These are phyloP conservation scores for Diaperis boleti DNA, from an alignment of 2,888 invertebrate genomes.

Conservation along the genomic window DNA sequence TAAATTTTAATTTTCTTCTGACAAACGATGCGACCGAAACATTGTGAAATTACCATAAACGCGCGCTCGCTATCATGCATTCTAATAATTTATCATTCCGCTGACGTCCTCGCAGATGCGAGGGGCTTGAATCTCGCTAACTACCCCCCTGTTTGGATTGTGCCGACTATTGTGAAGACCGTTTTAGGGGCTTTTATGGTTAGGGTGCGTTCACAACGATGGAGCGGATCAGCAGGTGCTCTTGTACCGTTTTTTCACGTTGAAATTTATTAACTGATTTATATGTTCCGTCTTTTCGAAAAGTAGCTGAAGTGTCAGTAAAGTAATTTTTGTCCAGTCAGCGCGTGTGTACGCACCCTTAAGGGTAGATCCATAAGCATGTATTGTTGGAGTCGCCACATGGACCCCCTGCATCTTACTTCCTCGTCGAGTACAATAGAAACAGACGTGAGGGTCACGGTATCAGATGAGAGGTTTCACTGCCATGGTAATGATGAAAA, in stretches of 20 bases:
- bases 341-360: too few relatives aligned
- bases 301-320: too few relatives aligned
- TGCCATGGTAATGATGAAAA: conserved; percentile 22
- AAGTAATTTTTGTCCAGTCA: too few relatives aligned
- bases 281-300: too few relatives aligned
- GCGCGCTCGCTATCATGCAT: conserved; percentile 7
- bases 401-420: conserved; percentile 21
- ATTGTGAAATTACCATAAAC: conserved; percentile 18
- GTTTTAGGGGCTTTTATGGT: too few relatives aligned
- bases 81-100: conserved; percentile 18
- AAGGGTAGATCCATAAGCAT: conserved; percentile 15
- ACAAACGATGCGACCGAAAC: conserved; percentile 7
- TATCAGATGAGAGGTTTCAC: conserved; percentile 23
- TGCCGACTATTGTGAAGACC: too few relatives aligned
- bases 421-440: conserved; percentile 41
- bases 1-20: conserved; percentile 20
- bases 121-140: conserved; percentile 7
- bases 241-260: too few relatives aligned
- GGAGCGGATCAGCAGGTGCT: too few relatives aligned
- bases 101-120: neutral
- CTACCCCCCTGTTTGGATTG: conserved; percentile 14
- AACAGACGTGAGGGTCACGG: conserved; percentile 45
- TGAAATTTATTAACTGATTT: too few relatives aligned
- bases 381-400: conserved; percentile 29
- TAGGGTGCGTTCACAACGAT: too few relatives aligned